These are phyloP conservation scores for Cuculus canorus DNA, from an alignment of 2,797 vertebrate genomes.

Conservation along the genomic window DNA sequence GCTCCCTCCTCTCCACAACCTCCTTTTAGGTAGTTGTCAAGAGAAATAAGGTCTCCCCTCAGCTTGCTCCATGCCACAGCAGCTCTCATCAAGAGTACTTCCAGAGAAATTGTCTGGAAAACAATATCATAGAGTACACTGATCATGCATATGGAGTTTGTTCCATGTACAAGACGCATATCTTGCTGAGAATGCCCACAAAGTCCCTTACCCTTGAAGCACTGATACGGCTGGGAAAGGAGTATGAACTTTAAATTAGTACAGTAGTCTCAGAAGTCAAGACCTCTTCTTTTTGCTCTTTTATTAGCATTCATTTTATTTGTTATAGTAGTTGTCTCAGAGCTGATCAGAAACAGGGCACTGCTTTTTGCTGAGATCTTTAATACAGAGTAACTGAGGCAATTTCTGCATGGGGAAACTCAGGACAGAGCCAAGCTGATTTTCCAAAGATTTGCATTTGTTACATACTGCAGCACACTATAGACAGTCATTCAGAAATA, in stretches of 20 bases:
- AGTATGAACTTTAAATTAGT: background rate
- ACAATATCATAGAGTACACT: background rate
- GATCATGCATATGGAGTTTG: background rate
- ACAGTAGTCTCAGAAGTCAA: background rate
- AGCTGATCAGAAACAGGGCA: background rate
- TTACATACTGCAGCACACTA: too few relatives aligned
- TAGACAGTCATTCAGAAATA: background rate
- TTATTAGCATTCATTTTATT: background rate
- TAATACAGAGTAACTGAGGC: background rate
- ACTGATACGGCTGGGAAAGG: background rate
- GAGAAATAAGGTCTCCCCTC: too few relatives aligned
- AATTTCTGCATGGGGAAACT: background rate
- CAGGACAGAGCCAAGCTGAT: background rate
- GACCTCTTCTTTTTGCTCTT: background rate
- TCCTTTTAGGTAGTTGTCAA: too few relatives aligned
- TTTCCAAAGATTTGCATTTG: background rate
- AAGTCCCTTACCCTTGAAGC: background rate
- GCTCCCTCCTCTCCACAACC: too few relatives aligned
- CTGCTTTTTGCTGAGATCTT: background rate
- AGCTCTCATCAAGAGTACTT: background rate
- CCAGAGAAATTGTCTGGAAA: background rate
- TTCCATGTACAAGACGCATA: background rate
- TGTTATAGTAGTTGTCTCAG: background rate
- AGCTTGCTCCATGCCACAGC: background rate
- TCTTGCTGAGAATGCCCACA: background rate